Percentiles rank a stretch among this genome's conserved stretches.
phyloP scores from a whole-genome alignment of 2,888 invertebrate genomes.

The Amphipoea oculea region DNA sequence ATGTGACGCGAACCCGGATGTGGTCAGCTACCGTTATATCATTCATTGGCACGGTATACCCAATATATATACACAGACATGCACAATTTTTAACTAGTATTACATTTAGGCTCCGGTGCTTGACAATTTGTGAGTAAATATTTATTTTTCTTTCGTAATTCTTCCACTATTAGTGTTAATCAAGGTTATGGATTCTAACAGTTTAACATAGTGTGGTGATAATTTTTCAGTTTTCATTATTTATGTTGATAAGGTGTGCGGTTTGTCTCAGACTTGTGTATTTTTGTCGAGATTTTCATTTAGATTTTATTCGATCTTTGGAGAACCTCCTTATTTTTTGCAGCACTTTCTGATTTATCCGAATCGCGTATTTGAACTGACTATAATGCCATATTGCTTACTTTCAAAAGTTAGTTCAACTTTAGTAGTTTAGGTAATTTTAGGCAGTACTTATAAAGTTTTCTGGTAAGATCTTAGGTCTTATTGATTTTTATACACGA shows the following conservation, averaged over 20 bases:
- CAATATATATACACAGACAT: slow-evolving; percentile 70
- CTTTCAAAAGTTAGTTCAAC: neutral
- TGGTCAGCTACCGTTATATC: slow-evolving; percentile 76
- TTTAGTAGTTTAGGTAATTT: neutral
- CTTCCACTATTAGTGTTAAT: neutral
- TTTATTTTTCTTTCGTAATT: slow-evolving; percentile 24
- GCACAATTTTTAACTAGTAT: slow-evolving; percentile 55
- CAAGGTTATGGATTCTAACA: too few relatives aligned
- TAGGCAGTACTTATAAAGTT: neutral
- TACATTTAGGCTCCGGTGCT: slow-evolving; percentile 46
- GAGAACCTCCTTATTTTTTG: neutral
- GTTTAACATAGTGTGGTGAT: neutral
- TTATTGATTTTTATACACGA: slow-evolving; percentile 3
- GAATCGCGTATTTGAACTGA: neutral
- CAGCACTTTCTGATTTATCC: neutral
- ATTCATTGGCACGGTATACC: slow-evolving; percentile 71
- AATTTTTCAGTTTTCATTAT: neutral
- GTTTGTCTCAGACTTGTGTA: neutral
- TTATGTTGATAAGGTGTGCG: neutral
- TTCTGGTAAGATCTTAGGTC: too few relatives aligned
- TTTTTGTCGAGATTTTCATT: neutral
- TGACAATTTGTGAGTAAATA: slow-evolving; percentile 59
- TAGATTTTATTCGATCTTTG: neutral
- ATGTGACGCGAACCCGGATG: slow-evolving; percentile 80
- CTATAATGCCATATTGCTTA: too few relatives aligned